These are phyloP conservation scores for Euspilapteryx auroguttella DNA, from an alignment of 2,888 invertebrate genomes.

Conservation along the genomic window DNA sequence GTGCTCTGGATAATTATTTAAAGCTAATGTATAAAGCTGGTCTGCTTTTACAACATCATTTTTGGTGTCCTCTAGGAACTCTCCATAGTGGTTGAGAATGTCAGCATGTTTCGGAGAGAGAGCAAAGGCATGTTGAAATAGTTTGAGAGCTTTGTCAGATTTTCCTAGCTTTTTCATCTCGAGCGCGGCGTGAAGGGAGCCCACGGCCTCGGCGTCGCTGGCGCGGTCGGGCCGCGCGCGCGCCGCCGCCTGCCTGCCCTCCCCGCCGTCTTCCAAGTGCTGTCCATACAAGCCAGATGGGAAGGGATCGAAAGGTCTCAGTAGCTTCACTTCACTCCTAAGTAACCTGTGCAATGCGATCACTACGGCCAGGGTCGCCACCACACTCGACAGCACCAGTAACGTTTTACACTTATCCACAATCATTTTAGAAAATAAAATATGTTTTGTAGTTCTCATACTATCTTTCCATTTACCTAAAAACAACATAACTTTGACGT, in stretches of 20 bases:
- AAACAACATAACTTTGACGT: constrained; percentile 31
- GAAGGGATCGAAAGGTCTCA: constrained; percentile 42
- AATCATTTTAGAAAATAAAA: constrained; percentile 34
- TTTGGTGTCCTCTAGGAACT: constrained; percentile 84
- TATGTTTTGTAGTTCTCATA: constrained; percentile 3
- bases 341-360: constrained; percentile 39
- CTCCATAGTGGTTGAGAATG: constrained; percentile 89
- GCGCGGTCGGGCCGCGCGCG: constrained; percentile 17
- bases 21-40: constrained; percentile 83
- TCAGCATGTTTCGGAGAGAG: constrained; percentile 92
- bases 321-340: constrained; percentile 31
- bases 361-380: constrained; percentile 41
- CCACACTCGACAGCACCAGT: constrained; percentile 39
- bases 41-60: constrained; percentile 88
- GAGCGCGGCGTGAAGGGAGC: constrained; percentile 79
- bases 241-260: constrained; percentile 17
- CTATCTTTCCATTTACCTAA: too few relatives aligned
- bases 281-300: constrained; percentile 42
- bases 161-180: constrained; percentile 85
- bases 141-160: constrained; percentile 79
- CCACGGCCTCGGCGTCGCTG: constrained; percentile 72
- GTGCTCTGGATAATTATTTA: constrained; percentile 83
- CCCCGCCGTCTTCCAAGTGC: constrained; percentile 29
- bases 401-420: constrained; percentile 43
- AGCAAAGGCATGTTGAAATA: constrained; percentile 89